These are phyloP conservation scores for Glaucomys volans DNA, from an alignment of 2,113 vertebrate species.

Conservation along the genomic window DNA sequence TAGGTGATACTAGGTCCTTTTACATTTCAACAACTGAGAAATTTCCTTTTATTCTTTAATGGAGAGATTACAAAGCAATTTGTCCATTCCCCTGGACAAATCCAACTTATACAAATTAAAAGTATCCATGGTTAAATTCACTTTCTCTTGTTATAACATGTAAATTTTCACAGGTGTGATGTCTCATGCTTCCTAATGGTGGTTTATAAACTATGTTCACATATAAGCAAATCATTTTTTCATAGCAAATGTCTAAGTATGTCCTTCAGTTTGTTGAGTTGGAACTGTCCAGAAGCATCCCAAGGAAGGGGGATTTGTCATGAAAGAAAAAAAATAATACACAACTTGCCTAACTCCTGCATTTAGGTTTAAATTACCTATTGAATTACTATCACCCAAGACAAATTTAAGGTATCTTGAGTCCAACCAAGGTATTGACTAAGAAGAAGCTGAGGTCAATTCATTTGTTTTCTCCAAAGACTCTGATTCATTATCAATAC, in stretches of 20 bases:
- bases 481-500: not conserved
- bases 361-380: not conserved
- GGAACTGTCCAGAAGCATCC: rapidly evolving
- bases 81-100: not conserved
- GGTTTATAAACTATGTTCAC: not conserved
- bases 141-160: not conserved
- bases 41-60: not conserved
- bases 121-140: not conserved
- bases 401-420: not conserved
- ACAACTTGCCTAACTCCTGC: not conserved
- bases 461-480: not conserved
- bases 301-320: not conserved
- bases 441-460: not conserved
- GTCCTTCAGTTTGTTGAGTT: not conserved
- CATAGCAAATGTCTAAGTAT: not conserved
- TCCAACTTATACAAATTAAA: not conserved
- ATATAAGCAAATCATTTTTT: not conserved
- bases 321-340: not conserved
- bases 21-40: not conserved
- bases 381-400: not conserved
- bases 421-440: not conserved
- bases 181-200: not conserved
- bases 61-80: not conserved
- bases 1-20: not conserved
- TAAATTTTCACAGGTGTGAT: not conserved